phyloP scores from a whole-genome alignment of 2,113 vertebrate species.

The Megaceryle torquata region DNA sequence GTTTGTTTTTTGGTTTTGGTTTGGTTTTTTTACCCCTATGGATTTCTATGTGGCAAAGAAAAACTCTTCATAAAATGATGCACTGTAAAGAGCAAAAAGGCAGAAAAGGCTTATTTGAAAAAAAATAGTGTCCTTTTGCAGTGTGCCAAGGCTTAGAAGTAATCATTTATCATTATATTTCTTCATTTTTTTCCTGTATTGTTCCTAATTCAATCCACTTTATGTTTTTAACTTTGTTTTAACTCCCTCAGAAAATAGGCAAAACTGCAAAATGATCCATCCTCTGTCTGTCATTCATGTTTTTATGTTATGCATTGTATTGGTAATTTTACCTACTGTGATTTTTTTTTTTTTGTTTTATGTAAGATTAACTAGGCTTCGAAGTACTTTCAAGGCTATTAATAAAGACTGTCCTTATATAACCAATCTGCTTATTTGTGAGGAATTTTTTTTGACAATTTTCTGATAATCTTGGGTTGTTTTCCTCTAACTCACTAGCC shows the following conservation, averaged over 20 bases:
- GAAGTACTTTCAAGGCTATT: constrained; percentile 1
- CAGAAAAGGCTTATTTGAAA: not conserved
- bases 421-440: not conserved
- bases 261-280: not conserved
- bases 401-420: not conserved
- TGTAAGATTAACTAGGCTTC: not conserved
- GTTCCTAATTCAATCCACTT: not conserved
- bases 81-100: not conserved
- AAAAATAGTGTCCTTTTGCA: not conserved
- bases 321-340: not conserved
- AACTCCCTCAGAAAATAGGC: not conserved
- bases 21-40: not conserved
- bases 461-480: not conserved
- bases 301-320: not conserved
- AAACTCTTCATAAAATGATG: not conserved
- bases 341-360: not conserved
- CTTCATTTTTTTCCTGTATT: not conserved
- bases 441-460: not conserved
- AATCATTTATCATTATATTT: not conserved
- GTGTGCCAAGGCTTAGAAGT: not conserved
- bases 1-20: too few relatives aligned
- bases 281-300: not conserved
- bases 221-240: not conserved
- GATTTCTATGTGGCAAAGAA: not conserved
- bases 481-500: not conserved